Evolutionary conservation across 30 jellyfish, hydroid and myxozoan genomes (phyloP).

Genomic region (Aurelia sp.): DNA sequence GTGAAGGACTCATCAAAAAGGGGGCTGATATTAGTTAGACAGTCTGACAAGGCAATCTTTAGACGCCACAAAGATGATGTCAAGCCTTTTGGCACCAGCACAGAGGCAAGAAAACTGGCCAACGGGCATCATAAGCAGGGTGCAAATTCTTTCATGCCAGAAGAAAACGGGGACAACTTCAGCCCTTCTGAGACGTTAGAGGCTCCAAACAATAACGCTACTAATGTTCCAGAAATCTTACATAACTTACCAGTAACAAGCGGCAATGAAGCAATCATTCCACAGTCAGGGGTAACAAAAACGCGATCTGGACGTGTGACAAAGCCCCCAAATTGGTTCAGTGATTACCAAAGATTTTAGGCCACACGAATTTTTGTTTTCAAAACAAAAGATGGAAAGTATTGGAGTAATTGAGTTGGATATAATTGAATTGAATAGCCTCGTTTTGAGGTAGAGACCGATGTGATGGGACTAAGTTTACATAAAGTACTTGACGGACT

Average conservation of each 20-base stretch:
- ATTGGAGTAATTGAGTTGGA: conserved; percentile 6
- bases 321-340: conserved; percentile 42
- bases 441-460: too few relatives aligned
- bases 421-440: too few relatives aligned
- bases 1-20: conserved; percentile 12
- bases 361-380: background rate
- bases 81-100: background rate
- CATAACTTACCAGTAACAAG: conserved; percentile 10
- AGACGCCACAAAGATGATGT: conserved; percentile 52
- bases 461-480: too few relatives aligned
- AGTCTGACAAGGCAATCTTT: conserved; percentile 33
- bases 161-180: background rate
- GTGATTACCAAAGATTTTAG: conserved; percentile 13
- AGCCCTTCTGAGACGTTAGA: background rate
- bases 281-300: background rate
- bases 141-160: background rate
- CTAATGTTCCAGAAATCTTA: background rate
- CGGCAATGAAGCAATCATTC: conserved; percentile 14
- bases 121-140: background rate
- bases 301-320: conserved; percentile 41
- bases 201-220: conserved; percentile 4
- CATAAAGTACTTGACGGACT: too few relatives aligned
- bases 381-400: conserved; percentile 9
- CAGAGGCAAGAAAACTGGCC: background rate
- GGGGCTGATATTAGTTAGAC: conserved; percentile 43